phyloP scores from a whole-genome alignment of 2,113 vertebrate species.

The Cyphomyrus plagiostoma region DNA sequence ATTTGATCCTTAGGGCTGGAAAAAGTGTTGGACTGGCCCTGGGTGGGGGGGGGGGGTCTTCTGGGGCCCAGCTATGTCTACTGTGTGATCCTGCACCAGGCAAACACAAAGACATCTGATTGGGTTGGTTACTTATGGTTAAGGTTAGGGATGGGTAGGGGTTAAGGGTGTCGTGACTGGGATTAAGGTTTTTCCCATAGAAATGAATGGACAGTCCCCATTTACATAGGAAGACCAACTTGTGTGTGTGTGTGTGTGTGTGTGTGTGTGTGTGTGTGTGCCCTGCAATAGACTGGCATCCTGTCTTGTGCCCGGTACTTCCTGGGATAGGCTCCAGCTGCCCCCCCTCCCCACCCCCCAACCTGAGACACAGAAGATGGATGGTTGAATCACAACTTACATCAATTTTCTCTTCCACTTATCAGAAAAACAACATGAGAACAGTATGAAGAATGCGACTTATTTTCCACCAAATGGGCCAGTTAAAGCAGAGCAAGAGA shows the following conservation, averaged over 20 bases:
- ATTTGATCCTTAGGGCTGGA: not conserved
- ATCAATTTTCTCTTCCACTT: not conserved
- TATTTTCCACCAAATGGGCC: slow-evolving; percentile 1
- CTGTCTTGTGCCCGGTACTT: not conserved
- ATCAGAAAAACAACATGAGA: not conserved
- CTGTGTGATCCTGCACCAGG: not conserved
- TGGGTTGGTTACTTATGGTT: not conserved
- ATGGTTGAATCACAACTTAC: not conserved
- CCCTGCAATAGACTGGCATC: not conserved
- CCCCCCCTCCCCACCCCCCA: not conserved
- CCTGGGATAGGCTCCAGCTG: not conserved
- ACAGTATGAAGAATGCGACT: not conserved
- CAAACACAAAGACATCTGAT: not conserved
- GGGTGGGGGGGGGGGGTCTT: not conserved
- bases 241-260: not conserved
- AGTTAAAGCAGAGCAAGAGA: not conserved
- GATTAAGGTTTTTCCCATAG: no score
- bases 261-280: not conserved
- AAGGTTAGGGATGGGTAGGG: no score
- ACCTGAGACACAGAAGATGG: not conserved
- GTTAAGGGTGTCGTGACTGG: no score
- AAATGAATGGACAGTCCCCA: no score
- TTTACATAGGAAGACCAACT: not conserved
- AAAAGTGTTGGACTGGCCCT: not conserved
- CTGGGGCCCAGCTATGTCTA: not conserved